phyloP scores from a whole-genome alignment of 2,113 vertebrate genomes.

The Egretta garzetta region DNA sequence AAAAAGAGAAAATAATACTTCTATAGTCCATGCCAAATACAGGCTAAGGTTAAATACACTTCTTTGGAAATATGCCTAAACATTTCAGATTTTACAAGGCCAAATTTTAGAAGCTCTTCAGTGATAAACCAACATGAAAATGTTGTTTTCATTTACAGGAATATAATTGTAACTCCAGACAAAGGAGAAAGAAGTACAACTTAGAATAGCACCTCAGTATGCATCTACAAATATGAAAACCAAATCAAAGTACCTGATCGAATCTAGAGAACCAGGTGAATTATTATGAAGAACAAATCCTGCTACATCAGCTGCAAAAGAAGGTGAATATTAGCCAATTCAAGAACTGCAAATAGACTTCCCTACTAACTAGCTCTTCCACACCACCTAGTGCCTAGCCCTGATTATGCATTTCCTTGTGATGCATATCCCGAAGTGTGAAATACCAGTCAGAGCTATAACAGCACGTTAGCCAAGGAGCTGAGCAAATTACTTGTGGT shows the following conservation, averaged over 20 bases:
- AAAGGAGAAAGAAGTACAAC: background rate
- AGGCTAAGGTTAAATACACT: background rate
- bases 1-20: accelerated
- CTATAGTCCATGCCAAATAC: background rate
- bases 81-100: background rate
- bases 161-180: background rate
- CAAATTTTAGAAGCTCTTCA: background rate
- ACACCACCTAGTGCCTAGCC: conserved; percentile 28
- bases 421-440: accelerated
- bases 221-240: background rate
- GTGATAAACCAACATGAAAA: background rate
- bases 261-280: background rate
- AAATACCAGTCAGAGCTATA: background rate
- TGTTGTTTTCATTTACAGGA: accelerated
- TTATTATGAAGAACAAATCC: background rate
- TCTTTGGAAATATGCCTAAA: background rate
- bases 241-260: background rate
- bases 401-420: background rate
- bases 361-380: background rate
- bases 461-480: background rate
- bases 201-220: background rate
- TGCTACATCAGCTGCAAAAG: background rate
- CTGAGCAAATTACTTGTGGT: background rate
- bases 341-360: background rate
- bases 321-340: background rate